Evolutionary conservation across 1,140 invertebrate genomes (phyloP).

Genomic region (Papilio aristodemus): DNA sequence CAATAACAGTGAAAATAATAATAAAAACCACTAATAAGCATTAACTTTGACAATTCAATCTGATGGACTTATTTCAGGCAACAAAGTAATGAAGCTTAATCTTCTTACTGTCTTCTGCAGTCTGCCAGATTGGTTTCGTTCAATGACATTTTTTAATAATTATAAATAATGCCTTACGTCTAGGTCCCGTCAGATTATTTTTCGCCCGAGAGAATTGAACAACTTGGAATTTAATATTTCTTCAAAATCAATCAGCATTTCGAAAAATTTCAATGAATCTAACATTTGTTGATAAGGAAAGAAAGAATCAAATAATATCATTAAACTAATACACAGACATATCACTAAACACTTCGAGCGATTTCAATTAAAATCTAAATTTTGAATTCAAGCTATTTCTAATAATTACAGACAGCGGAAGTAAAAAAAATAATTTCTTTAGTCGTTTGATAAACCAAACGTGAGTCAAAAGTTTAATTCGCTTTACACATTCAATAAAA

Average conservation of each 20-base stretch:
- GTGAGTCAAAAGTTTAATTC: background rate
- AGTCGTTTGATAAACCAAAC: background rate
- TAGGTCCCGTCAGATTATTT: background rate
- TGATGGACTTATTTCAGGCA: conserved; percentile 12
- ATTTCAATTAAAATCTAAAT: too few species aligned
- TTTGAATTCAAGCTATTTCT: too few species aligned
- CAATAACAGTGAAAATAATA: background rate
- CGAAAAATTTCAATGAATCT: background rate
- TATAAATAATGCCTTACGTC: background rate
- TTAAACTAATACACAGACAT: too few species aligned
- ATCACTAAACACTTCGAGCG: too few species aligned
- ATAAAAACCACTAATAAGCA: background rate
- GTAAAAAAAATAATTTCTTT: too few species aligned
- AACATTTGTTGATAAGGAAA: too few species aligned
- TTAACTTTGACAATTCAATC: conserved; percentile 14
- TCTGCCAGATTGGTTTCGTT: conserved; percentile 9
- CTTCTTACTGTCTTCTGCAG: conserved; percentile 30
- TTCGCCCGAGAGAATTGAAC: background rate
- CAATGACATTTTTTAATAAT: conserved; percentile 20
- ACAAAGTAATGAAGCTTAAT: conserved; percentile 24
- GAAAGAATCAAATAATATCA: too few species aligned
- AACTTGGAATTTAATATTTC: background rate
- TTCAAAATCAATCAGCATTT: background rate
- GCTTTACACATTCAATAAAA: background rate
- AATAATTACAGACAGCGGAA: too few species aligned